Conservation (phyloP, 1,140 invertebrate species). For the Aplysia californica region DNA sequence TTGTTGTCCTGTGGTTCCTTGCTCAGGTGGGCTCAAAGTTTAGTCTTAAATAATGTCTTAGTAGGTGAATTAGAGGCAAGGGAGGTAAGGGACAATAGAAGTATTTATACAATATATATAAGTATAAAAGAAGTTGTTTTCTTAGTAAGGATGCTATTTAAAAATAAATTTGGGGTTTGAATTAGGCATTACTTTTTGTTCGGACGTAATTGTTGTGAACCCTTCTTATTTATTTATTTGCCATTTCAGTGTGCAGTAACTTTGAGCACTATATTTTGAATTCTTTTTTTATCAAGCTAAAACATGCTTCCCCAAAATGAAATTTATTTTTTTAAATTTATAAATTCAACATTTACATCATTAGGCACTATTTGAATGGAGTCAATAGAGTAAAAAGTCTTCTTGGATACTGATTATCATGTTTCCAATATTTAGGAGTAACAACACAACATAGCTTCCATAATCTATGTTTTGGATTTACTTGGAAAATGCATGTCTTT, state of each 20-base stretch:
- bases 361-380: neutral
- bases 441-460: neutral
- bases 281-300: neutral
- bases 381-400: neutral
- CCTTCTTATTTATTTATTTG: neutral
- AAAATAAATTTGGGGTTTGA: no score
- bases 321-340: neutral
- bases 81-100: no score
- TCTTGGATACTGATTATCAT: neutral
- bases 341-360: neutral
- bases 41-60: no score
- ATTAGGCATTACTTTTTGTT: no score
- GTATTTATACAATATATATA: no score
- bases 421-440: neutral
- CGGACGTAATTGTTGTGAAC: neutral
- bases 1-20: slow-evolving; percentile 77
- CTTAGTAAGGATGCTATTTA: no score
- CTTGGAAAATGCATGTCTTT: no score
- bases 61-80: no score
- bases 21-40: slow-evolving; percentile 78
- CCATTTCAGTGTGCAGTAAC: neutral
- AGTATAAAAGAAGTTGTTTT: no score
- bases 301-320: neutral
- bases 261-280: neutral
- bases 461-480: neutral